Percentiles rank a stretch among this genome's conserved stretches.
phyloP scores from a whole-genome alignment of 2,113 vertebrate species.

The Aphelocoma coerulescens region DNA sequence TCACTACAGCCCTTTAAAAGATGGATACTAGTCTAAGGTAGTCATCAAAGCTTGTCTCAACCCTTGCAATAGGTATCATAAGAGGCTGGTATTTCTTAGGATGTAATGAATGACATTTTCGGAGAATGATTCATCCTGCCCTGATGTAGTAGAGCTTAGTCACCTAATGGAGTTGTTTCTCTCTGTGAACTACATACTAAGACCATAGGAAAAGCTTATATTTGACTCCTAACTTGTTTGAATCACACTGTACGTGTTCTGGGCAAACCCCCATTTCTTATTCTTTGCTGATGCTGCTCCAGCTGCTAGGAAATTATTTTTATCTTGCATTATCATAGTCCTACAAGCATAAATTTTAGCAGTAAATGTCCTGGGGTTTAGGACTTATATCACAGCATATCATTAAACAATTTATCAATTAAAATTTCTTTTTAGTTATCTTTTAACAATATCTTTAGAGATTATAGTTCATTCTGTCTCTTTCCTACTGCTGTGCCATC shows the following conservation, averaged over 20 bases:
- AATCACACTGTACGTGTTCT: background rate
- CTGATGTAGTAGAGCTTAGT: background rate
- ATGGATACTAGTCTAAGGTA: background rate
- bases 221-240: background rate
- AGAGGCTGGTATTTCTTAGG: background rate
- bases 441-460: background rate
- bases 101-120: slow-evolving; percentile 12
- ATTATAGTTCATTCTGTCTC: background rate
- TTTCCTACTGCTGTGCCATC: background rate
- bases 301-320: background rate
- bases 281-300: background rate
- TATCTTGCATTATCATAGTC: background rate
- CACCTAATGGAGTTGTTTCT: background rate
- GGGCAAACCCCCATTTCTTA: background rate
- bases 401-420: background rate
- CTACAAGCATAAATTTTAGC: background rate
- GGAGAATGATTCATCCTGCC: slow-evolving; percentile 23
- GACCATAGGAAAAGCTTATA: background rate
- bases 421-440: background rate
- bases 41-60: background rate
- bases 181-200: background rate
- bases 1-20: background rate
- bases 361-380: background rate
- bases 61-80: background rate
- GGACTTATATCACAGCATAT: background rate